Percentiles rank a stretch among this genome's conserved stretches.
These are phyloP conservation scores for Numida meleagris DNA, from an alignment of 2,113 vertebrate species.

Conservation along the genomic window DNA sequence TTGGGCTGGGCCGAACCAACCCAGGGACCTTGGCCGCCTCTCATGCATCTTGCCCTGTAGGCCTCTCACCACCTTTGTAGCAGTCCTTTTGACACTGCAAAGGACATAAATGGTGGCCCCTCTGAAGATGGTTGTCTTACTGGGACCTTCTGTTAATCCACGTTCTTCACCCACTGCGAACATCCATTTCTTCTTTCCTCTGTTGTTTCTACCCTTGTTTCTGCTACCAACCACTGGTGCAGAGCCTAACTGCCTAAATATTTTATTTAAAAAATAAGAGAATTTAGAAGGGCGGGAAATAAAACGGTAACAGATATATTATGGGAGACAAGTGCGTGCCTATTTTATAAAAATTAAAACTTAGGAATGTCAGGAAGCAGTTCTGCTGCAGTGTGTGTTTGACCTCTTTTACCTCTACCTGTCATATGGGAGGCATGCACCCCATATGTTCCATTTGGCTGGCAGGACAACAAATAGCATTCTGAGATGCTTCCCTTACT, in stretches of 20 bases:
- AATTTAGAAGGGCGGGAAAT: not conserved
- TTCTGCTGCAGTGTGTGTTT: not conserved
- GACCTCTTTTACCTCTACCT: not conserved
- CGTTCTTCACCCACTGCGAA: not conserved
- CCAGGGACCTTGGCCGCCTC: not conserved
- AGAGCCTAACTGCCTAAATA: not conserved
- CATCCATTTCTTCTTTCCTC: not conserved
- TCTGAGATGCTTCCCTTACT: not conserved
- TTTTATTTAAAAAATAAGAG: not conserved
- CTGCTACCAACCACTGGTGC: not conserved
- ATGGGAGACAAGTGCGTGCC: not conserved
- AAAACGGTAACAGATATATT: not conserved
- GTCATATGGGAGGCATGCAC: not conserved
- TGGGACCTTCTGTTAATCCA: not conserved
- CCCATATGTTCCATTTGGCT: not conserved
- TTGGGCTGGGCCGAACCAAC: not conserved
- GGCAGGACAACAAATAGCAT: not conserved
- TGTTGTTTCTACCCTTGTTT: not conserved
- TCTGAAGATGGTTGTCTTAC: not conserved
- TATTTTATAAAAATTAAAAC: not conserved
- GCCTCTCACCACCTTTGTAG: not conserved
- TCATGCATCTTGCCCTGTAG: not conserved
- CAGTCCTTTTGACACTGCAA: not conserved
- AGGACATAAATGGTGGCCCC: not conserved
- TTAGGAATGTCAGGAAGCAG: not conserved